Evolutionary conservation across 2,888 invertebrate species (phyloP), one percentile per base, ranked within the genome.

Genomic region (Agrochola circellaris): DNA sequence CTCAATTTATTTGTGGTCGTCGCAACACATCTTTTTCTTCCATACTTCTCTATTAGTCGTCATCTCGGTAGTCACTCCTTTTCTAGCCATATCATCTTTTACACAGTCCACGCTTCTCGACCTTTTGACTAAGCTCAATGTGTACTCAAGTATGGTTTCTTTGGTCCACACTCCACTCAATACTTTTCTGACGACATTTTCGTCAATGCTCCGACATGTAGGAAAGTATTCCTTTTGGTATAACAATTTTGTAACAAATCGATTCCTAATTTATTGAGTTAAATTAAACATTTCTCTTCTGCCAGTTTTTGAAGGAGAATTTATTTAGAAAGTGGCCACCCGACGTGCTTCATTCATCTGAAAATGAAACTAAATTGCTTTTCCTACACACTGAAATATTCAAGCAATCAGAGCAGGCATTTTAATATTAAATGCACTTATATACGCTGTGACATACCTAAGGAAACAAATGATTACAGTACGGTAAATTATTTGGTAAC

Each of bases 341-440:
- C 69, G 20, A 81, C 69, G 51, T 81, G 76, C 38, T 58, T 65
- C 73, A 64, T 81, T 82, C 45, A 77, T 42, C 17, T 15, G n/a
- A n/a, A 54, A 51, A 70, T 62, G 15, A 70, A 60, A 72, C 23
- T 75, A 60, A 66, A 82, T 78, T 83, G 38, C 56, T 58, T 38
- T 67, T 70, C n/a, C 30, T 58, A 58, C 38, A 61, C 48, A 78
- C n/a, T 26, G 38, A 75, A 70, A 26, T 83, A 83, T 62, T 66
- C 54, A 42, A 69, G 45, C 72, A 86, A 86, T 86, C 80, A 80
- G 48, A 58, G 45, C 30, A 65, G 20, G 8, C n/a, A 70, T 86
- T 82, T 34, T 72, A 60, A 73, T 73, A 58, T 61, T 70, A 78
- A 56, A 45, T 81, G 45, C 66, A 70, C 23, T 51, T 70, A 30